phyloP scores from a whole-genome alignment of 2,113 vertebrate species.

The Morone chrysops region DNA sequence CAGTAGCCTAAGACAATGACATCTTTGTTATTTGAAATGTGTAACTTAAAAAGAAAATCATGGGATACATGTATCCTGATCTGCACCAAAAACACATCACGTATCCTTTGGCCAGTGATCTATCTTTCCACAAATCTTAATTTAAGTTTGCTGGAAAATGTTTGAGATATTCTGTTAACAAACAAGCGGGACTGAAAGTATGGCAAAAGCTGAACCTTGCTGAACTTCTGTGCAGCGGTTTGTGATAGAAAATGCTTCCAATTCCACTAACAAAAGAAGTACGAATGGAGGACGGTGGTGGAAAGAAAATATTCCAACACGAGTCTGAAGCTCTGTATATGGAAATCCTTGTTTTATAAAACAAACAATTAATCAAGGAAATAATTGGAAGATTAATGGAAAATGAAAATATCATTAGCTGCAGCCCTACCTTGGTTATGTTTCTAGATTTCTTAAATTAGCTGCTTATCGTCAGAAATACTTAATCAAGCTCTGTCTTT shows the following conservation, averaged over 20 bases:
- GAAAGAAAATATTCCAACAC: background rate
- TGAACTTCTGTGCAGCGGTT: background rate
- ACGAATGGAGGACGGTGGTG: background rate
- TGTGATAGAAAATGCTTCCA: background rate
- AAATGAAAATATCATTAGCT: background rate
- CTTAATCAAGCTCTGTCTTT: background rate
- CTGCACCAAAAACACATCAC: background rate
- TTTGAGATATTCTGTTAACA: background rate
- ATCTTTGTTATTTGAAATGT: background rate
- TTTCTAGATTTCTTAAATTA: background rate
- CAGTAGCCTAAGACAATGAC: background rate
- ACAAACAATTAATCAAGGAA: background rate
- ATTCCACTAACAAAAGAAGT: background rate
- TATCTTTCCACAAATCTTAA: background rate
- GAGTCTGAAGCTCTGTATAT: background rate
- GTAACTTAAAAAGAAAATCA: background rate
- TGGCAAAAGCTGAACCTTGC: background rate
- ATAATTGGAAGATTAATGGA: background rate
- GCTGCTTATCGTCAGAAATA: background rate
- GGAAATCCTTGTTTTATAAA: too few relatives aligned
- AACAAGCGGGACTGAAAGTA: background rate
- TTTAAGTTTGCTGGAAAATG: background rate
- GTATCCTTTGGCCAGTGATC: background rate
- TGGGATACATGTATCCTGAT: background rate
- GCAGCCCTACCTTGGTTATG: background rate